Evolutionary conservation across 2,888 invertebrate genomes (phyloP).

Genomic region (Xanthia togata): DNA sequence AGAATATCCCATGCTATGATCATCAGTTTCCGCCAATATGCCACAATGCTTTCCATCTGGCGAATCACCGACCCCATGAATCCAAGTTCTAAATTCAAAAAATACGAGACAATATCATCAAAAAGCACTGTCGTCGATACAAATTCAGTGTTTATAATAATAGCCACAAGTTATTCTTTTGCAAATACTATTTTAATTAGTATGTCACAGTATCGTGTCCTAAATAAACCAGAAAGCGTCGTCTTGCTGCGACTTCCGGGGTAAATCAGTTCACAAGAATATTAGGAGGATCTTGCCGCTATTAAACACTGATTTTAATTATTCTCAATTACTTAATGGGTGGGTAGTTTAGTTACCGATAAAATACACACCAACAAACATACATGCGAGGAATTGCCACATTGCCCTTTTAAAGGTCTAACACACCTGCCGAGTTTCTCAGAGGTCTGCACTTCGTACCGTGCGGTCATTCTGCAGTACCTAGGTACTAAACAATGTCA

Average conservation of each 20-base stretch:
- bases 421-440: slow-evolving; percentile 84
- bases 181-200: slow-evolving; percentile 1
- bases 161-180: slow-evolving; percentile 9
- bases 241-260: slow-evolving; percentile 29
- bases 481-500: slow-evolving; percentile 18
- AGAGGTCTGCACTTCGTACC: slow-evolving; percentile 79
- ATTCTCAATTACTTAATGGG: neutral
- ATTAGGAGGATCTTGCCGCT: neutral
- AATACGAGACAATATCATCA: neutral
- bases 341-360: neutral
- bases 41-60: neutral
- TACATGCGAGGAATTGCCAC: slow-evolving; percentile 26
- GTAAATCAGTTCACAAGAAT: slow-evolving; percentile 22
- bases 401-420: neutral
- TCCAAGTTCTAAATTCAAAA: neutral
- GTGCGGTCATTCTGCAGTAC: slow-evolving; percentile 70
- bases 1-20: no score
- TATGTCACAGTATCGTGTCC: slow-evolving; percentile 36
- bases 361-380: slow-evolving; percentile 21
- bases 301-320: neutral
- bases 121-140: slow-evolving; percentile 8
- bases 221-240: slow-evolving; percentile 28
- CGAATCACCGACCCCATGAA: neutral
- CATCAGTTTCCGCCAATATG: no score
- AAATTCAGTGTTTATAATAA: slow-evolving; percentile 2